Percentiles rank a stretch among this genome's conserved stretches.
phyloP scores from a whole-genome alignment of 2,113 vertebrate species.

The Rhinoderma darwinii region DNA sequence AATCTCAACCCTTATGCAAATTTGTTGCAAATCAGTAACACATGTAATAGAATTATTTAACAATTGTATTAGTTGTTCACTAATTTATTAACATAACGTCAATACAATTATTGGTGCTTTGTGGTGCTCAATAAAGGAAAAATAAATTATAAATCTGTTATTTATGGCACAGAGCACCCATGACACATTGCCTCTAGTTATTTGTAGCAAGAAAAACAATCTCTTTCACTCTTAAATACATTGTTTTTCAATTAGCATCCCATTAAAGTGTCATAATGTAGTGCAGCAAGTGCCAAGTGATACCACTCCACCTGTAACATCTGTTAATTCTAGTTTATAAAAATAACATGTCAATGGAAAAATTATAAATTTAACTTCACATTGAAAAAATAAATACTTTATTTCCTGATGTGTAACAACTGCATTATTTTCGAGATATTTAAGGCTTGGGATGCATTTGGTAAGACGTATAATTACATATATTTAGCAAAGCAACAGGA shows the following conservation, averaged over 20 bases:
- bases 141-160: too few relatives aligned
- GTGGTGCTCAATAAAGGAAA: too few relatives aligned
- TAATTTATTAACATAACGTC: too few relatives aligned
- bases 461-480: too few relatives aligned
- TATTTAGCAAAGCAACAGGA: not conserved
- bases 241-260: not conserved
- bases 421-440: not conserved
- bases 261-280: not conserved
- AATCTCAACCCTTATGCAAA: too few relatives aligned
- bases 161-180: too few relatives aligned
- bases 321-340: not conserved
- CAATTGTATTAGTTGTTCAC: too few relatives aligned
- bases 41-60: too few relatives aligned
- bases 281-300: not conserved
- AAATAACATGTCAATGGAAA: not conserved
- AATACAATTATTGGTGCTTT: too few relatives aligned
- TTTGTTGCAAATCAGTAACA: too few relatives aligned
- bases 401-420: not conserved
- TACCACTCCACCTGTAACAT: not conserved
- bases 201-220: too few relatives aligned
- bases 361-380: not conserved
- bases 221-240: not conserved
- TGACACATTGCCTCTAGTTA: too few relatives aligned
- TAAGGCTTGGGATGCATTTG: not conserved
- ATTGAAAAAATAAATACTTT: not conserved